phyloP scores from a whole-genome alignment of 2,797 vertebrate genomes.

The Tokudaia tokunoshimensis region DNA sequence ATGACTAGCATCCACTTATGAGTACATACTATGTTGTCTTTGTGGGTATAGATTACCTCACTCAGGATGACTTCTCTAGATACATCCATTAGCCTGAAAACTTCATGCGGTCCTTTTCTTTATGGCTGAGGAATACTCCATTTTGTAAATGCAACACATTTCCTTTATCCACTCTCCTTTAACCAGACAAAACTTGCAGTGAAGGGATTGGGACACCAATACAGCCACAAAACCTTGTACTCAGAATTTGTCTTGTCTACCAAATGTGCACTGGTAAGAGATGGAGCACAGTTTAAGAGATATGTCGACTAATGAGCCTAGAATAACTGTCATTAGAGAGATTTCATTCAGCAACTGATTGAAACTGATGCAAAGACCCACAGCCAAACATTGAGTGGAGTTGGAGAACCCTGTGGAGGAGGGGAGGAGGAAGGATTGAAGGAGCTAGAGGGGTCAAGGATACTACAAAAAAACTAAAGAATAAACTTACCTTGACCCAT shows the following conservation, averaged over 20 bases:
- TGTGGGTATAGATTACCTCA: background rate
- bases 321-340: background rate
- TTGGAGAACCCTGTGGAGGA: background rate
- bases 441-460: background rate
- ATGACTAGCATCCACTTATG: background rate
- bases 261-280: background rate
- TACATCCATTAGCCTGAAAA: background rate
- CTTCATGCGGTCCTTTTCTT: background rate
- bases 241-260: background rate
- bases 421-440: background rate
- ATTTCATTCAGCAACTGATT: background rate
- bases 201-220: background rate
- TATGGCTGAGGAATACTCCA: background rate
- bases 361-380: background rate
- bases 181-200: background rate
- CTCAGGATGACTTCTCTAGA: background rate
- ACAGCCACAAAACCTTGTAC: background rate
- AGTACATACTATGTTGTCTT: background rate
- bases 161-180: background rate
- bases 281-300: background rate
- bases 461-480: background rate
- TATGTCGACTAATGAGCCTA: background rate
- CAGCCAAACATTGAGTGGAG: background rate
- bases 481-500: background rate
- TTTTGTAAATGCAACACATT: background rate